Percentiles rank a stretch among this genome's conserved stretches.
Evolutionary conservation across 2,797 vertebrate species (phyloP).

Genomic region (Dromococcyx pavoninus): DNA sequence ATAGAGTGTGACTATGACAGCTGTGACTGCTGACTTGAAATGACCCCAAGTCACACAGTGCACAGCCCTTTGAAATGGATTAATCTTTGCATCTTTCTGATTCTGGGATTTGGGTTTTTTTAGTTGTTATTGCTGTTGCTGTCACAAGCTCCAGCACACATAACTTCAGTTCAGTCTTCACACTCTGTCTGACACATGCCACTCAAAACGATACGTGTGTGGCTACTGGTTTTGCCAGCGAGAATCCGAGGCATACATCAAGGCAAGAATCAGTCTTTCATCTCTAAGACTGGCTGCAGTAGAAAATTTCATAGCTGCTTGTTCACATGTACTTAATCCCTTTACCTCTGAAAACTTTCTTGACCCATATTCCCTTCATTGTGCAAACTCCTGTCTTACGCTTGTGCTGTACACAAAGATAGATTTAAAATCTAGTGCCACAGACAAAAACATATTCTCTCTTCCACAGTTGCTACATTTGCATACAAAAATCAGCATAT

Average conservation of each 20-base stretch:
- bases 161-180: neutral
- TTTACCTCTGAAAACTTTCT: neutral
- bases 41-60: neutral
- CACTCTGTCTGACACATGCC: neutral
- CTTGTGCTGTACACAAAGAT: neutral
- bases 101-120: neutral
- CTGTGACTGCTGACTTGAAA: neutral
- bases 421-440: neutral
- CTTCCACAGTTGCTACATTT: neutral
- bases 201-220: neutral
- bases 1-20: neutral
- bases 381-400: neutral
- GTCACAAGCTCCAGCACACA: neutral
- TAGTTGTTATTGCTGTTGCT: neutral
- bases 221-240: neutral
- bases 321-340: neutral
- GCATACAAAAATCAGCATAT: neutral
- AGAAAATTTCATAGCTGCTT: neutral
- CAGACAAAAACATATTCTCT: neutral
- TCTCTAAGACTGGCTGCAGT: neutral
- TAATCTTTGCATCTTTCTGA: neutral
- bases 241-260: neutral
- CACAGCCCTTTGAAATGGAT: neutral
- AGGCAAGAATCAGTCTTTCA: neutral
- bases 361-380: neutral